A percentile compares a stretch with the other conserved stretches of the same genome.
Evolutionary conservation across 1,140 invertebrate species (phyloP).

Genomic region (Drosophila lini): DNA sequence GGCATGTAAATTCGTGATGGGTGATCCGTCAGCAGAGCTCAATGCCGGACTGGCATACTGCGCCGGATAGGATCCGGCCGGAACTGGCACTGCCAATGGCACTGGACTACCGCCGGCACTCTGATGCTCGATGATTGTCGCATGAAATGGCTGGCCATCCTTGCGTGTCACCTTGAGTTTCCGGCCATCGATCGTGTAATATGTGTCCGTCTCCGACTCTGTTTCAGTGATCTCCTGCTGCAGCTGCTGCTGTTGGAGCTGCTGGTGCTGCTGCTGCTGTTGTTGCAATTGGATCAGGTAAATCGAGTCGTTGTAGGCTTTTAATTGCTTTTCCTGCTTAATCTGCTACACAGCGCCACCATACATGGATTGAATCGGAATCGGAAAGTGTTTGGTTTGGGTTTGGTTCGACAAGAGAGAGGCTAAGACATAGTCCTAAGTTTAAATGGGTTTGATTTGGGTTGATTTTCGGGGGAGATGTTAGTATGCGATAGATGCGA

Average conservation of each 20-base stretch:
- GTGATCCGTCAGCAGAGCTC: conserved; percentile 77
- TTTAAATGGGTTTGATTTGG: conserved; percentile 27
- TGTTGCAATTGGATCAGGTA: conserved; percentile 81
- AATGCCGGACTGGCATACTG: conserved; percentile 77
- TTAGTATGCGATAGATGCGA: conserved; percentile 51
- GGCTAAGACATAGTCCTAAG: conserved; percentile 38
- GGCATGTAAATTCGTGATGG: conserved; percentile 75
- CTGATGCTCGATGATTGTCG: conserved; percentile 64
- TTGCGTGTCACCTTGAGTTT: conserved; percentile 70
- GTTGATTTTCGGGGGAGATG: conserved; percentile 9
- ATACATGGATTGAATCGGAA: conserved; percentile 58
- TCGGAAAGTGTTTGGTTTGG: conserved; percentile 67
- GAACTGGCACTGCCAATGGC: conserved; percentile 31
- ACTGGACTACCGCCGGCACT: conserved; percentile 56
- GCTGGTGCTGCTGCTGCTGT: conserved; percentile 68
- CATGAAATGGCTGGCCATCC: conserved; percentile 63
- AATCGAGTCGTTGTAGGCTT: conserved; percentile 81
- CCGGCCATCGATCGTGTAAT: conserved; percentile 70
- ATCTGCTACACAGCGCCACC: conserved; percentile 71
- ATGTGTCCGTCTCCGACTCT: conserved; percentile 54
- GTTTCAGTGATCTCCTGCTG: conserved; percentile 57
- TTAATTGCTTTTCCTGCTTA: conserved; percentile 83
- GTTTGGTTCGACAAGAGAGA: conserved; percentile 39
- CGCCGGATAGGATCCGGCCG: conserved; percentile 66
- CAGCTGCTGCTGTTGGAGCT: conserved; percentile 66